Conservation (phyloP, 2,888 invertebrate genomes). For the Agriopis aurantiaria region DNA sequence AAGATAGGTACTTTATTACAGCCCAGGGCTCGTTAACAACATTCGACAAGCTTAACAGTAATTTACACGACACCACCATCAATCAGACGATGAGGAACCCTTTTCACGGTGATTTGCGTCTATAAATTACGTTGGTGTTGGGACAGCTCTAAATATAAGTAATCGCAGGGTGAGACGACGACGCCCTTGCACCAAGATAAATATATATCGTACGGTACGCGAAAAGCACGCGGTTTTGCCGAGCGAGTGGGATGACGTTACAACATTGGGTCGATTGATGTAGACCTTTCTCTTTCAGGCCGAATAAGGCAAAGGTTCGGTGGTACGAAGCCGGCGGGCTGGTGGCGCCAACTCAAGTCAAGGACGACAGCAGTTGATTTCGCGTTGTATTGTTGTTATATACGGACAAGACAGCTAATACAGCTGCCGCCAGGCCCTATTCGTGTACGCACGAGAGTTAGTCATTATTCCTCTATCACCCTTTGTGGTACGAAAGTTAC, state of each 20-base stretch:
- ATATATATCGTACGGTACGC: constrained; percentile 45
- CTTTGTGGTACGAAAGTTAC: not conserved
- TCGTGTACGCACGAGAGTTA: constrained; percentile 30
- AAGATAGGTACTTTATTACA: constrained; percentile 24
- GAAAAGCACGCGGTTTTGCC: constrained; percentile 46
- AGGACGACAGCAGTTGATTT: constrained; percentile 65
- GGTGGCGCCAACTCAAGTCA: constrained; percentile 71
- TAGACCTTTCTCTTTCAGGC: constrained; percentile 50
- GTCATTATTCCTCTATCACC: constrained; percentile 3
- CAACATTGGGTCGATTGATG: constrained; percentile 36
- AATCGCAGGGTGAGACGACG: constrained; percentile 41
- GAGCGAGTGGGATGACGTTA: constrained; percentile 57
- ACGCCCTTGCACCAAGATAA: constrained; percentile 34
- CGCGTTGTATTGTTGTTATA: constrained; percentile 52
- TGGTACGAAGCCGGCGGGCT: constrained; percentile 49
- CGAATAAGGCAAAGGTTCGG: constrained; percentile 60
- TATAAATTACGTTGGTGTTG: constrained; percentile 62
- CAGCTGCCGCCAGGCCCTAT: constrained; percentile 28
- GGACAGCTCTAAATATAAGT: constrained; percentile 59
- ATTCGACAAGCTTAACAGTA: constrained; percentile 42
- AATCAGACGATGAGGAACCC: constrained; percentile 51
- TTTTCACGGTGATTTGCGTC: constrained; percentile 63
- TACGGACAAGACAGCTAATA: constrained; percentile 44
- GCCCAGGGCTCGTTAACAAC: constrained; percentile 28
- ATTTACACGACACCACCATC: constrained; percentile 53